Evolutionary conservation across 2,888 invertebrate genomes (phyloP), one percentile per base, ranked within the genome.

Genomic region (Eristalinus sepulchralis): DNA sequence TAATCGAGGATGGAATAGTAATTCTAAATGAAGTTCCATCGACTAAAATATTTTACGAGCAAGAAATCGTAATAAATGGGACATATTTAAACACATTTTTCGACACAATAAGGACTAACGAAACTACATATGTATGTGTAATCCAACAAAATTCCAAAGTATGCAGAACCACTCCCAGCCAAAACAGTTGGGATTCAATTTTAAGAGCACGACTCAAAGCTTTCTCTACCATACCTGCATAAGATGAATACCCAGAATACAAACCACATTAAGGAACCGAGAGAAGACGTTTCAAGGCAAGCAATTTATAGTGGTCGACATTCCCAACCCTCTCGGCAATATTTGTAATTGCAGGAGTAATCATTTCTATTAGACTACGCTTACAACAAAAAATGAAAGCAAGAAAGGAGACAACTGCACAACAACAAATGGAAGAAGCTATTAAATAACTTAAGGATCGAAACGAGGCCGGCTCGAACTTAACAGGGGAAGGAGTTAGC

Each of bases 21-120:
- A 72, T 72, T 27, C 39, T 72, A 17, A 72, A 72, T 24, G 71
- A 72, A 34, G 60, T 72, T 36, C 39, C 17, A 22, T 24, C 36
- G 10, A 57, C 60, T 36, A 72, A 59, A 60, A 60, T 73, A 27
- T 73, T 73, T 33, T 33, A 62, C 36, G 72, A 63, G 22, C 36
- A 63, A 31, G 53, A 53, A 24, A 73, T 72, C 1, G 22, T 47
- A 59, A 57, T 59, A 47, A 39, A 62, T 27, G 31, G 72, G 10
- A 39, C 62, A 9, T 20, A 55, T 20, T 33, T 68, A n/a, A 39
- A 62, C 11, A 34, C 64, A n/a, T 75, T 57, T 24, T 64, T 66
- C 17, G 17, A 33, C n/a, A 17, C 27, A 53, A n/a, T 53, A 10
- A 27, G 31, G 53, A 67, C 31, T 13, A 67, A 53, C 31, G 55